Conservation (phyloP, 1,140 invertebrate genomes). For the Saccostrea echinata region DNA sequence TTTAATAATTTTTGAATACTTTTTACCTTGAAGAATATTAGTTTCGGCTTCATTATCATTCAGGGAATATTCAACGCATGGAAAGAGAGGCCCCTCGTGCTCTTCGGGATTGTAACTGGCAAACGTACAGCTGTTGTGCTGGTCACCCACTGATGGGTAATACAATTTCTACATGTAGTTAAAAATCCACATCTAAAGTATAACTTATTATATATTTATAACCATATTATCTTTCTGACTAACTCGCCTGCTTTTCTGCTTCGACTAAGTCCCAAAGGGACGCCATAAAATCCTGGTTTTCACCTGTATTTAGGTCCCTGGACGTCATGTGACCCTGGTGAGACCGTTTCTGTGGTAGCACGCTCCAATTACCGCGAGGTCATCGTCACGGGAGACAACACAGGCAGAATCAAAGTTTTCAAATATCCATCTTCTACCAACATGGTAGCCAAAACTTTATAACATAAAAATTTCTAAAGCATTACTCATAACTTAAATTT, state of each 20-base stretch:
- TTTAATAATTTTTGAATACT: neutral
- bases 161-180: neutral
- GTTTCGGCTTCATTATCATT: conserved; percentile 6
- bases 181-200: neutral
- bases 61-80: conserved; percentile 70
- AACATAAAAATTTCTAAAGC: neutral
- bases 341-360: conserved; percentile 88
- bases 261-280: neutral
- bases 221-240: no score
- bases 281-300: neutral
- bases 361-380: conserved; percentile 86
- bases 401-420: conserved; percentile 94
- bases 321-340: conserved; percentile 92
- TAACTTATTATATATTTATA: neutral
- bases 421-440: conserved; percentile 89
- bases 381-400: conserved; percentile 91
- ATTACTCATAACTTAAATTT: neutral
- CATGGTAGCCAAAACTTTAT: conserved; percentile 82
- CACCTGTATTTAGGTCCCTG: conserved; percentile 85
- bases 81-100: conserved; percentile 87
- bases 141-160: conserved; percentile 87
- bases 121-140: conserved; percentile 88
- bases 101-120: conserved; percentile 90
- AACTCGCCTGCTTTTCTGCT: no score
- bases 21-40: neutral